Conservation (phyloP, 1,140 invertebrate genomes). For the Rhopalosiphum padi region DNA sequence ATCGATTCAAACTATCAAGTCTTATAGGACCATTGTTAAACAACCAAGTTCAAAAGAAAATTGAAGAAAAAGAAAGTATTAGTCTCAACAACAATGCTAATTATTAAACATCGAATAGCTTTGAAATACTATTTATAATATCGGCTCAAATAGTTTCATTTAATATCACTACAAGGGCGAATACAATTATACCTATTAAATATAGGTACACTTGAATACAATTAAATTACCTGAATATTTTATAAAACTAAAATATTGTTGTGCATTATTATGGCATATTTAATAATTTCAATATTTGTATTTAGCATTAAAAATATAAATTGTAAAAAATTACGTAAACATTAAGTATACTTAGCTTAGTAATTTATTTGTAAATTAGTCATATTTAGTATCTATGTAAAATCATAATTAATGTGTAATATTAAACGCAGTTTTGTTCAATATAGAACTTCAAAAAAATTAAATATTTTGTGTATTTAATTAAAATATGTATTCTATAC, state of each 20-base stretch:
- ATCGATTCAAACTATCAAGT: slow-evolving; percentile 37
- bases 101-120: neutral
- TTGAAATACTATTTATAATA: neutral
- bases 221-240: neutral
- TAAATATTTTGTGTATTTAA: neutral
- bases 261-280: neutral
- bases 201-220: neutral
- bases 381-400: neutral
- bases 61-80: neutral
- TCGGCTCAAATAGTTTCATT: neutral
- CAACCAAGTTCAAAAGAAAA: slow-evolving; percentile 35
- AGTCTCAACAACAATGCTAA: neutral
- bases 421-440: neutral
- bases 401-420: neutral
- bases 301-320: neutral
- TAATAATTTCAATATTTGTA: neutral
- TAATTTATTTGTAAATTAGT: slow-evolving; percentile 38
- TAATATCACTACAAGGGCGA: neutral
- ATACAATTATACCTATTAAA: neutral
- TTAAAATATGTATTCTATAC: neutral
- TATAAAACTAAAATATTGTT: neutral
- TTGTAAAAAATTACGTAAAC: neutral
- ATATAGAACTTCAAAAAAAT: neutral
- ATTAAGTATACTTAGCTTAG: neutral
- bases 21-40: slow-evolving; percentile 27